Evolutionary conservation across 2,888 invertebrate species (phyloP).

Genomic region (Odontocolon sp.): DNA sequence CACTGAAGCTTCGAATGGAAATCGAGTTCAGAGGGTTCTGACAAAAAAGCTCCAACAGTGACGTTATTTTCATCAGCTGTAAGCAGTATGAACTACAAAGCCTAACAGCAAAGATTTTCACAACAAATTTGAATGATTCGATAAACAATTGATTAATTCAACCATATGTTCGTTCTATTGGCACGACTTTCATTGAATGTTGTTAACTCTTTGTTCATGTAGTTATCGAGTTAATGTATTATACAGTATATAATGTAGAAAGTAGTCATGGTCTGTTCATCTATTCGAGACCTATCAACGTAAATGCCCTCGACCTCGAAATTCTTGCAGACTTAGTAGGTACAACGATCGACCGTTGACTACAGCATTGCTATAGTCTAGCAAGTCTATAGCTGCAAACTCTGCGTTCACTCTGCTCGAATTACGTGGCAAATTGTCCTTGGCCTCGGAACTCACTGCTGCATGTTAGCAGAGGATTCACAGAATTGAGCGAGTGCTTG

Average conservation of each 20-base stretch:
- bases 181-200: too few relatives aligned
- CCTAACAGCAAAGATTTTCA: not conserved
- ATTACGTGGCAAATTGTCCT: conserved; percentile 14
- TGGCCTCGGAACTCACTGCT: conserved; percentile 10
- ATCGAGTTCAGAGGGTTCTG: not conserved
- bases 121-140: too few relatives aligned
- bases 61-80: conserved; percentile 16
- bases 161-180: too few relatives aligned
- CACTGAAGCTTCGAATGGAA: conserved; percentile 14
- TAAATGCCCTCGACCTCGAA: conserved; percentile 39
- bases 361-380: not conserved
- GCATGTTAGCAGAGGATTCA: not conserved
- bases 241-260: not conserved
- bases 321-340: conserved; percentile 11
- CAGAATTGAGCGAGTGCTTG: not conserved
- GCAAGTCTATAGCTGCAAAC: not conserved
- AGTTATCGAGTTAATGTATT: too few relatives aligned
- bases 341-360: conserved; percentile 24
- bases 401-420: conserved; percentile 32
- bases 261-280: too few relatives aligned
- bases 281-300: not conserved
- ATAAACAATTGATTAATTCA: too few relatives aligned
- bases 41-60: conserved; percentile 20
- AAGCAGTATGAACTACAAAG: conserved; percentile 9
- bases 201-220: too few relatives aligned